A percentile compares a stretch with the other conserved stretches of the same genome.
These are phyloP conservation scores for Pan troglodytes DNA, from an alignment of 2,113 vertebrate genomes.

Conservation along the genomic window NHGRI_mPanTro3-v2.1_pri NC_072408.2:91521501-91522000, in stretches of 20 bases:
- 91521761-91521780: neutral
- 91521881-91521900: neutral
- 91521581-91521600: neutral
- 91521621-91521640: neutral
- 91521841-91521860: neutral
- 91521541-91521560: neutral
- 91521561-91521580: neutral
- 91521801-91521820: neutral
- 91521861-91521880: neutral
- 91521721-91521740: neutral
- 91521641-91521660: neutral
- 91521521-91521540: neutral
- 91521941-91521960: neutral
- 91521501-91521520: neutral
- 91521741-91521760: neutral
- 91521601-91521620: neutral
- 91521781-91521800: neutral
- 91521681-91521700: neutral
- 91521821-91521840: neutral
- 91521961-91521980: neutral
- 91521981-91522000: neutral
- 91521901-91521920: conserved; percentile 9
- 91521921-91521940: neutral
- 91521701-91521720: neutral
- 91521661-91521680: neutral